These are phyloP conservation scores for Siniperca obscura DNA, from an alignment of 2,797 vertebrate species.

Conservation along the genomic window DNA sequence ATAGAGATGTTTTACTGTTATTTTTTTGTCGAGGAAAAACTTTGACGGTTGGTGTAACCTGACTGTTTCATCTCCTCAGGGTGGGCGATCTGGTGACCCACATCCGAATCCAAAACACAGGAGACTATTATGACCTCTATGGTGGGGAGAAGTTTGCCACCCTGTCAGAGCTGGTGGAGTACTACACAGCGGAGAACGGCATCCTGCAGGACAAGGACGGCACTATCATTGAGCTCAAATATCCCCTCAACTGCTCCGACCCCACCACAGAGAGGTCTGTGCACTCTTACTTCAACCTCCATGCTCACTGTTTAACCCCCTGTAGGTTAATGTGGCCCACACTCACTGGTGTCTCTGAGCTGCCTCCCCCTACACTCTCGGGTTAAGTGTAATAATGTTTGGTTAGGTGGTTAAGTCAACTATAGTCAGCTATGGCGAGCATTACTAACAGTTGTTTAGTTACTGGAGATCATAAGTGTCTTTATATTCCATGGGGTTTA, in stretches of 20 bases:
- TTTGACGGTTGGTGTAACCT: background rate
- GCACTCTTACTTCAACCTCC: background rate
- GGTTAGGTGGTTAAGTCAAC: conserved; percentile 38
- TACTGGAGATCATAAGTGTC: background rate
- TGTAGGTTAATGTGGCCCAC: conserved; percentile 21
- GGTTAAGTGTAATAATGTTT: background rate
- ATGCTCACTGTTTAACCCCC: background rate
- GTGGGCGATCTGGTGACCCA: conserved; percentile 93
- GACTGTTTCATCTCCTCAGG: conserved; percentile 73
- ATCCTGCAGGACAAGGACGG: conserved; percentile 95
- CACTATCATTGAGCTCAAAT: conserved; percentile 92
- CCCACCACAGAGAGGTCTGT: conserved; percentile 94
- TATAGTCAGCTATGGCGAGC: background rate
- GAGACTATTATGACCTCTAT: conserved; percentile 97
- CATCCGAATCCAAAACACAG: conserved; percentile 98
- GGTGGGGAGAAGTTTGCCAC: conserved; percentile 99
- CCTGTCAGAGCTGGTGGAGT: conserved; percentile 94
- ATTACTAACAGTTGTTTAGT: background rate
- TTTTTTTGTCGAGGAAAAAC: background rate
- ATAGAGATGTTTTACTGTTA: background rate
- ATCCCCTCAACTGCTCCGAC: conserved; percentile 94
- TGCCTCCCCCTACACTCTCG: conserved; percentile 5
- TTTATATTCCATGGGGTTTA: conserved; percentile 22
- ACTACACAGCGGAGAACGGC: conserved; percentile 93
- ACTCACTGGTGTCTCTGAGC: background rate